A percentile compares a stretch with the other conserved stretches of the same genome.
Evolutionary conservation across 2,797 vertebrate species (phyloP).

Genomic region (Rhinogobio ventralis): DNA sequence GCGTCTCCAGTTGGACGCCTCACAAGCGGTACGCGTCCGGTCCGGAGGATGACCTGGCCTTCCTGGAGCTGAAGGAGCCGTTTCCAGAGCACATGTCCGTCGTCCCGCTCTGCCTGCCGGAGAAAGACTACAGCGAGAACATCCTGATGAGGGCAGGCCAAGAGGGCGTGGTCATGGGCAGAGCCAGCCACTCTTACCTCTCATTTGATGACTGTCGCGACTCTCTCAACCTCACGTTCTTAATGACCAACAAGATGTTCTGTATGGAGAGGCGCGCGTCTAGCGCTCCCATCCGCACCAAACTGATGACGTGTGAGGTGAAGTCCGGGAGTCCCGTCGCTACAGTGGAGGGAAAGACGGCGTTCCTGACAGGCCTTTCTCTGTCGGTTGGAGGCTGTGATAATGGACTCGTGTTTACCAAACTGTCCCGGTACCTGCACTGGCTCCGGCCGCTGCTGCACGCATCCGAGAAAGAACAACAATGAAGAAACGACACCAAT

Average conservation of each 20-base stretch:
- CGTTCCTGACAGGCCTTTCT: slow-evolving; percentile 87
- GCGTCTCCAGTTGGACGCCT: slow-evolving; percentile 45
- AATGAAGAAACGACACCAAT: background rate
- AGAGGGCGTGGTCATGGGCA: slow-evolving; percentile 63
- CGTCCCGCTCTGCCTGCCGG: slow-evolving; percentile 83
- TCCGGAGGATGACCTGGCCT: slow-evolving; percentile 79
- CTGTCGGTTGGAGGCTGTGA: slow-evolving; percentile 63
- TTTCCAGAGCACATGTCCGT: slow-evolving; percentile 68
- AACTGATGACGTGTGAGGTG: slow-evolving; percentile 36
- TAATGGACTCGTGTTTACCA: slow-evolving; percentile 81
- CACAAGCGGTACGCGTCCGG: slow-evolving; percentile 73
- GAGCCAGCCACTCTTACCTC: slow-evolving; percentile 65
- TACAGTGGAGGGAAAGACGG: slow-evolving; percentile 79
- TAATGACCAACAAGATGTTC: slow-evolving; percentile 86
- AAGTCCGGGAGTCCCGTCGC: slow-evolving; percentile 78
- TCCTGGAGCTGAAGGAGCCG: slow-evolving; percentile 78
- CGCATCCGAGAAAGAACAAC: slow-evolving; percentile 35
- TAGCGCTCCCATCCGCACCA: rapidly evolving
- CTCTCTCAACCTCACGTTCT: slow-evolving; percentile 75
- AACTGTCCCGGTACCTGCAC: slow-evolving; percentile 83
- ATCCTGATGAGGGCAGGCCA: slow-evolving; percentile 79
- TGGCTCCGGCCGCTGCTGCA: slow-evolving; percentile 77
- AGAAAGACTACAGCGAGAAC: slow-evolving; percentile 87
- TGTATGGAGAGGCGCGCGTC: slow-evolving; percentile 74
- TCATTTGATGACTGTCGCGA: slow-evolving; percentile 78